A percentile compares a stretch with the other conserved stretches of the same genome.
Evolutionary conservation across 1,140 invertebrate genomes (phyloP).

Genomic region (Drosophila bocqueti): DNA sequence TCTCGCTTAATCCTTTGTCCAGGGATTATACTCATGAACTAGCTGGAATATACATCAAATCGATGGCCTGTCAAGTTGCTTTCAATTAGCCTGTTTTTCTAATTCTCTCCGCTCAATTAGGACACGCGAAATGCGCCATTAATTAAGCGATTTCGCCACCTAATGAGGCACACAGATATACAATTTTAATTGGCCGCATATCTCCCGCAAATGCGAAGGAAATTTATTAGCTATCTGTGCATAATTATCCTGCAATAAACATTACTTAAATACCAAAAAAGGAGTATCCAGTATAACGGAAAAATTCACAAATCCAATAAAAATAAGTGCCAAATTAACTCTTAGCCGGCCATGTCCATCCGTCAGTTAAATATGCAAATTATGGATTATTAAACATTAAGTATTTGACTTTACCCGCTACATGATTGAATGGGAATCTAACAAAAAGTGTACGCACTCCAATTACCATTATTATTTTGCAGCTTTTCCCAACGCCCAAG

Average conservation of each 20-base stretch:
- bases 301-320: constrained; percentile 18
- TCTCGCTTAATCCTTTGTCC: constrained; percentile 14
- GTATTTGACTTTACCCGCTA: constrained; percentile 64
- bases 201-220: background rate
- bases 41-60: constrained; percentile 7
- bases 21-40: constrained; percentile 1
- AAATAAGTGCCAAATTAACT: constrained; percentile 44
- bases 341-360: constrained; percentile 3
- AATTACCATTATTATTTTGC: constrained; percentile 35
- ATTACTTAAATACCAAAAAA: background rate
- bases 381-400: constrained; percentile 71
- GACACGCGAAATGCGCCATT: constrained; percentile 69
- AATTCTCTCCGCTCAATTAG: constrained; percentile 68
- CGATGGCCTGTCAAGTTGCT: constrained; percentile 48
- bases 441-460: constrained; percentile 13
- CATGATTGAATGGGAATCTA: constrained; percentile 49
- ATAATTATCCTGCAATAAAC: too few relatives aligned
- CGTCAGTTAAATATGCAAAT: constrained; percentile 66
- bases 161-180: constrained; percentile 36
- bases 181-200: constrained; percentile 37
- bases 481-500: constrained; percentile 26
- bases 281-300: background rate
- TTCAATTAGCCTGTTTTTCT: constrained; percentile 59
- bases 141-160: constrained; percentile 61
- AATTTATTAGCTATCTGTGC: constrained; percentile 13